These are phyloP conservation scores for Bombus soroeensis DNA, from an alignment of 1,140 invertebrate genomes.

Conservation along the genomic window DNA sequence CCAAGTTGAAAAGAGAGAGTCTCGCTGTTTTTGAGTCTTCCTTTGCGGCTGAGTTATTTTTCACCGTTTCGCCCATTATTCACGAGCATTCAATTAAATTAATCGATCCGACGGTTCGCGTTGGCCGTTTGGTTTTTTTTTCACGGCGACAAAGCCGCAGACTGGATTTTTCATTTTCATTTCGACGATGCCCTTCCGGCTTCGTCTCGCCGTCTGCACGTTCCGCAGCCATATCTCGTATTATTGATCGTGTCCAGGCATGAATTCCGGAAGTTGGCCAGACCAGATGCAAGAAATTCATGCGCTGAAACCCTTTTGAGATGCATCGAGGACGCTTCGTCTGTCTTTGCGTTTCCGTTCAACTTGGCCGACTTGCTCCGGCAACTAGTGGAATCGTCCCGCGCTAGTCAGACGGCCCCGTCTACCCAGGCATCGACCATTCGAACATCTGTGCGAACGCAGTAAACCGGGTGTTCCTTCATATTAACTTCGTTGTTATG, in stretches of 20 bases:
- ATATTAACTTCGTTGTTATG: constrained; percentile 23
- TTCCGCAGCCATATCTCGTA: neutral
- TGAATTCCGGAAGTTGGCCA: constrained; percentile 37
- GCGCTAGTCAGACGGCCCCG: neutral
- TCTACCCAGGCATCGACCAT: too few relatives aligned
- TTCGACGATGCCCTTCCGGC: constrained; percentile 33
- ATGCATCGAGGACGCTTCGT: neutral
- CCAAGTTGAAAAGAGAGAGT: neutral
- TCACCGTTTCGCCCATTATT: constrained; percentile 25
- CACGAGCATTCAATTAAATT: constrained; percentile 60
- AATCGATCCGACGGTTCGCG: constrained; percentile 29
- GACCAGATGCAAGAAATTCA: constrained; percentile 42
- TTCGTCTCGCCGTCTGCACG: neutral
- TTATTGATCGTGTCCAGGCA: constrained; percentile 40
- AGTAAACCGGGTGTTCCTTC: neutral
- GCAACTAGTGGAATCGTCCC: constrained; percentile 22
- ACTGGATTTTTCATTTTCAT: constrained; percentile 39
- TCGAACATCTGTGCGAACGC: constrained; percentile 13
- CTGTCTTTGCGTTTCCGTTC: neutral
- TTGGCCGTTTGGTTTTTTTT: neutral
- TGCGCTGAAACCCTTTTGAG: neutral
- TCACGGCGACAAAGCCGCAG: constrained; percentile 10
- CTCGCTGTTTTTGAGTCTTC: neutral
- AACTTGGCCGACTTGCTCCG: neutral
- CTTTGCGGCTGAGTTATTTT: constrained; percentile 43